These are phyloP conservation scores for Hemitrygon akajei DNA, from an alignment of 2,797 vertebrate species.

Conservation along the genomic window DNA sequence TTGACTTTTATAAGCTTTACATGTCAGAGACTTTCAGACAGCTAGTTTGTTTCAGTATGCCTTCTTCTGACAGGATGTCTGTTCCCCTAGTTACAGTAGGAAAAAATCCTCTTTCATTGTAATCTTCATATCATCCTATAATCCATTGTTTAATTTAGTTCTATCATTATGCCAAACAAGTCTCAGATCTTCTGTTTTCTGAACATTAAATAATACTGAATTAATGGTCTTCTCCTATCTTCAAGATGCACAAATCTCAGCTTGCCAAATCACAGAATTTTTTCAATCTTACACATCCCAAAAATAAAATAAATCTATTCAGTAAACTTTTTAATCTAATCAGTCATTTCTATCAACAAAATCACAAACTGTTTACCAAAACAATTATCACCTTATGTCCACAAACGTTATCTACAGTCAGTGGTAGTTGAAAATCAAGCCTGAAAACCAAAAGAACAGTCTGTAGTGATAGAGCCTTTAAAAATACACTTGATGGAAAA, in stretches of 20 bases:
- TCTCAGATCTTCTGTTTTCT: background rate
- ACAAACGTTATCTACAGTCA: background rate
- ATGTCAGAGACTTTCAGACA: too few relatives aligned
- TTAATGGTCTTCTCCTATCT: background rate
- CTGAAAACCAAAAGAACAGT: background rate
- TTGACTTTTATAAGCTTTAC: too few relatives aligned
- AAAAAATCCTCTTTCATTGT: background rate
- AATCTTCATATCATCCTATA: background rate
- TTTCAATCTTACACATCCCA: background rate
- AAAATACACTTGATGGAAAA: background rate
- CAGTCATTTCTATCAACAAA: background rate
- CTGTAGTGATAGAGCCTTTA: background rate
- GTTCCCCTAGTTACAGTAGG: background rate
- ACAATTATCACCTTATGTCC: too few relatives aligned
- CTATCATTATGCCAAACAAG: background rate
- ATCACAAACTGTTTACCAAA: background rate
- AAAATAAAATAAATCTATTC: background rate
- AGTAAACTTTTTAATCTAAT: background rate
- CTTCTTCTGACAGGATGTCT: background rate
- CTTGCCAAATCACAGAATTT: background rate
- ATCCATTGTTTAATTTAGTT: background rate
- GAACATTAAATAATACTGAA: background rate
- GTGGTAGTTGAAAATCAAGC: background rate
- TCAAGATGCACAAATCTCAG: background rate
- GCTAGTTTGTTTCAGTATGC: background rate